These are phyloP conservation scores for Nematostella vectensis DNA, from an alignment of 92 coral and sea anemone genomes.

Conservation along the genomic window DNA sequence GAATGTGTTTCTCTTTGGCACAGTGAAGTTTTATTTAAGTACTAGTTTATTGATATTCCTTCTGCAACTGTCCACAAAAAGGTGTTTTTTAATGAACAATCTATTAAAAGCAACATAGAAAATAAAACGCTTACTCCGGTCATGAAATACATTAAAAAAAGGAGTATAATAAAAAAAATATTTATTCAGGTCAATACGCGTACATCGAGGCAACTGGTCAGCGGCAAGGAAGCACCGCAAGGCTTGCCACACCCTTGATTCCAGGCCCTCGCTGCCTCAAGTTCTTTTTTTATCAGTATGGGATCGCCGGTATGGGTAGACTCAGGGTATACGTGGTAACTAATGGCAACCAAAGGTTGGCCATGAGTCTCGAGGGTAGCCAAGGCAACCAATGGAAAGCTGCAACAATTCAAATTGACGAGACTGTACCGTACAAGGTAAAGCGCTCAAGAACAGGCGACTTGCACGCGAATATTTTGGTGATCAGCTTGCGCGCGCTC, in stretches of 20 bases:
- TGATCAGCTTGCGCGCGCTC: no score
- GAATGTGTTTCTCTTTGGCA: no score
- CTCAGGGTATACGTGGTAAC: constrained; percentile 27
- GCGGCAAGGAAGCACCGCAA: constrained; percentile 10
- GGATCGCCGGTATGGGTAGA: constrained; percentile 30
- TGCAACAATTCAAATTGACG: constrained; percentile 18
- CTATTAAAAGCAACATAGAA: no score
- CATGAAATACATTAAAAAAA: no score
- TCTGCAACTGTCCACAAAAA: neutral
- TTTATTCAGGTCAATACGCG: constrained; percentile 15
- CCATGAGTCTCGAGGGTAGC: constrained; percentile 26
- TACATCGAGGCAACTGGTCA: constrained; percentile 18
- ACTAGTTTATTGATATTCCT: neutral
- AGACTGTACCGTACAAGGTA: constrained; percentile 15
- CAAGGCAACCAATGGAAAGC: constrained; percentile 41
- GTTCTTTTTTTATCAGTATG: constrained; percentile 36
- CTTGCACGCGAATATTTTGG: no score
- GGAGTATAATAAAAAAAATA: no score
- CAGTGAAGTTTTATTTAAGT: no score
- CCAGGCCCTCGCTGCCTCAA: constrained; percentile 10
- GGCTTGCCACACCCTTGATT: constrained; percentile 5
- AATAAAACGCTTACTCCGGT: no score
- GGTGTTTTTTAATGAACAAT: no score
- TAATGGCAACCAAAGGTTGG: constrained; percentile 4
- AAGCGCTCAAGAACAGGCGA: no score